These are phyloP conservation scores for Aplysia californica DNA, from an alignment of 1,140 invertebrate species.

Conservation along the genomic window DNA sequence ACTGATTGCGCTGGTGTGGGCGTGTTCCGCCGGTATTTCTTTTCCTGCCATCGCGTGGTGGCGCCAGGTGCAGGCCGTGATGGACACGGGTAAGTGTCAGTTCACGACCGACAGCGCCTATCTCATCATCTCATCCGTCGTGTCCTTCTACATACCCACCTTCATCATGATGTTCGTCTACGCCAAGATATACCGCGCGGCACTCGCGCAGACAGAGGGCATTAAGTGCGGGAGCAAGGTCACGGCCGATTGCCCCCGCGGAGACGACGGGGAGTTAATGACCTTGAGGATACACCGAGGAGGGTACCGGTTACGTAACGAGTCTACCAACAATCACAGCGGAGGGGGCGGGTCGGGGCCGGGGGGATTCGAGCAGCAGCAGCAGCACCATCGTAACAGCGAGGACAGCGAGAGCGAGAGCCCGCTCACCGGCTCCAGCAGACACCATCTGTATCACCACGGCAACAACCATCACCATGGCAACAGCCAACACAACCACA, in stretches of 20 bases:
- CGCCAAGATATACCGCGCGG: conserved; percentile 61
- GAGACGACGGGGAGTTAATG: conserved; percentile 56
- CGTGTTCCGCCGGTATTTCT: conserved; percentile 90
- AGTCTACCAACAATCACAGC: conserved; percentile 28
- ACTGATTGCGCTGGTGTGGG: conserved; percentile 93
- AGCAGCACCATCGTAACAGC: conserved; percentile 7
- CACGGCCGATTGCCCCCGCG: conserved; percentile 44
- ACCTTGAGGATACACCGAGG: conserved; percentile 63
- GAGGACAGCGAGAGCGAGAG: conserved; percentile 39
- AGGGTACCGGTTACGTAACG: conserved; percentile 36
- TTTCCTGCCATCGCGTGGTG: conserved; percentile 96
- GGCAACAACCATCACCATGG: conserved; percentile 16
- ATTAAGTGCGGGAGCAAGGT: conserved; percentile 55
- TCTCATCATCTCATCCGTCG: conserved; percentile 65
- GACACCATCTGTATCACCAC: conserved; percentile 26
- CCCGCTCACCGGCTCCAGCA: conserved; percentile 32
- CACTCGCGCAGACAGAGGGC: conserved; percentile 55
- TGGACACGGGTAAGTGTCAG: conserved; percentile 55
- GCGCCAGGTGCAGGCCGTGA: conserved; percentile 66
- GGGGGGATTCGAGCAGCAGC: too few species aligned
- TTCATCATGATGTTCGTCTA: conserved; percentile 71
- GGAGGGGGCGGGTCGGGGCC: conserved; percentile 24
- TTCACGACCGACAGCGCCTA: conserved; percentile 69
- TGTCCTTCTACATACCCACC: conserved; percentile 72
- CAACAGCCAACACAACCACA: conserved; percentile 2